These are phyloP conservation scores for Temnothorax longispinosus DNA, from an alignment of 1,140 invertebrate species.

Conservation along the genomic window DNA sequence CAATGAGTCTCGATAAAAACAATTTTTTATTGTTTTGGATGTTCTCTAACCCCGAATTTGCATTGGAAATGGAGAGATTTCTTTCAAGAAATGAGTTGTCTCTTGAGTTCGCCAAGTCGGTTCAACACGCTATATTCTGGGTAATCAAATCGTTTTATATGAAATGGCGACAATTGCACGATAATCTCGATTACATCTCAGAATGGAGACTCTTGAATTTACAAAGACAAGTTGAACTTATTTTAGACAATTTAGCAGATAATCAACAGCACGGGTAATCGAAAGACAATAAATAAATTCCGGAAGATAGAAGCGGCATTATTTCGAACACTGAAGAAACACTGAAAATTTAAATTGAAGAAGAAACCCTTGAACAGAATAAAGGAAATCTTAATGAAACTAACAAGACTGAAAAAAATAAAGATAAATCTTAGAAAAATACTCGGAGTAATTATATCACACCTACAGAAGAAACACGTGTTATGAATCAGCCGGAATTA, in stretches of 20 bases:
- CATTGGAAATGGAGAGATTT: not conserved
- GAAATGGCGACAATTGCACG: not conserved
- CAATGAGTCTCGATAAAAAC: not conserved
- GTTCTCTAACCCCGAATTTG: not conserved
- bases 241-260: not conserved
- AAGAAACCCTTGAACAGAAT: not conserved
- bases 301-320: not conserved
- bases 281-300: not conserved
- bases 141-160: not conserved
- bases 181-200: not conserved
- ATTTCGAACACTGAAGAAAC: not conserved
- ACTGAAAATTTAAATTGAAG: not conserved
- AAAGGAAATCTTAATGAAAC: not conserved
- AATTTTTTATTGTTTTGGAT: not conserved
- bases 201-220: constrained; percentile 1
- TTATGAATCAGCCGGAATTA: not conserved
- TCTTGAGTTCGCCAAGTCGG: not conserved
- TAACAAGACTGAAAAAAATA: not conserved
- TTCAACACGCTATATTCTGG: not conserved
- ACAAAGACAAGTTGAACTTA: constrained; percentile 7
- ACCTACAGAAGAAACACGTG: not conserved
- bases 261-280: not conserved
- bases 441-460: not conserved
- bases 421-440: not conserved
- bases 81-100: not conserved